Conservation (phyloP, 2,113 vertebrate species). For the Mohoua ochrocephala region DNA sequence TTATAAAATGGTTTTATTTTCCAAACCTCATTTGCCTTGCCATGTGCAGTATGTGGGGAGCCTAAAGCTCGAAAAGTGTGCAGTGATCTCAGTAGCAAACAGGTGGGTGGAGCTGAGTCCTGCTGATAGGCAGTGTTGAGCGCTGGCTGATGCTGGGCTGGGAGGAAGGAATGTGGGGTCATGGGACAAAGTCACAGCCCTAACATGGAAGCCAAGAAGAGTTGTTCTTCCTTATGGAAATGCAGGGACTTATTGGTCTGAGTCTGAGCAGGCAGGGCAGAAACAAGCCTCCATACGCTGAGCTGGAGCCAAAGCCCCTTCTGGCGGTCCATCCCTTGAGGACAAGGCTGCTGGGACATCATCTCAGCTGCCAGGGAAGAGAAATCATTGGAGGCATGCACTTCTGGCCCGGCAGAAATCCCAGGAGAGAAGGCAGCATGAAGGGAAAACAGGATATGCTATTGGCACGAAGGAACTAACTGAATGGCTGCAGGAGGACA, state of each 20-base stretch:
- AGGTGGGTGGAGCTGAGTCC: neutral
- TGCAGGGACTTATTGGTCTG: neutral
- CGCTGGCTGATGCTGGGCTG: neutral
- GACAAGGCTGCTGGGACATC: neutral
- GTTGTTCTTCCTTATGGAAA: neutral
- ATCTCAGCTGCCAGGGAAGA: neutral
- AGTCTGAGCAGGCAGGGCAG: neutral
- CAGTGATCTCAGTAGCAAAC: neutral
- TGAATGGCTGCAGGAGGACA: neutral
- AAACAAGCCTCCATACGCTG: neutral
- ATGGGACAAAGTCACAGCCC: neutral
- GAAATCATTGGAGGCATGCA: accelerated
- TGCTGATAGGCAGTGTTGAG: neutral
- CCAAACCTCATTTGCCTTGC: neutral
- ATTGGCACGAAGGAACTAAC: neutral
- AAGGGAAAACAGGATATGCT: neutral
- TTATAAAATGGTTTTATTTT: neutral
- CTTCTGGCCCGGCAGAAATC: neutral
- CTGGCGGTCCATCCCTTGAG: neutral
- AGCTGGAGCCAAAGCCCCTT: neutral
- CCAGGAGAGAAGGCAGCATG: neutral
- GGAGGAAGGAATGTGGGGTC: neutral
- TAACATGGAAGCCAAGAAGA: neutral
- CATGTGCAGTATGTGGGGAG: neutral
- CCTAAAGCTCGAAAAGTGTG: neutral